These are phyloP conservation scores for Dysmachus trigonus DNA, from an alignment of 2,888 invertebrate genomes.

Conservation along the genomic window DNA sequence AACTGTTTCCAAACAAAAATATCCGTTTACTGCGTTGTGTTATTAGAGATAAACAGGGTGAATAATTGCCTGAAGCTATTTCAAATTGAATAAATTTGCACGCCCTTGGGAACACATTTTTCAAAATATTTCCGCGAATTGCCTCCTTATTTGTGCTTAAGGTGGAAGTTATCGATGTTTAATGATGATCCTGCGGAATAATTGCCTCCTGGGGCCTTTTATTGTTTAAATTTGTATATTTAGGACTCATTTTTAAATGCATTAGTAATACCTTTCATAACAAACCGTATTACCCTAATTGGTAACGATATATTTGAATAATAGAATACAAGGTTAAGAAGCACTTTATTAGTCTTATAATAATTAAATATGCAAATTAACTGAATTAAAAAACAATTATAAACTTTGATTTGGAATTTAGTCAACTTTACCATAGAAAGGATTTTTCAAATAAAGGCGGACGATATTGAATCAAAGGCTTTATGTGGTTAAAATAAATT, in stretches of 20 bases:
- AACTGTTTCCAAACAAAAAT: not conserved
- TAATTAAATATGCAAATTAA: too few relatives aligned
- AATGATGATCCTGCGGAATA: not conserved
- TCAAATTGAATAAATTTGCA: not conserved
- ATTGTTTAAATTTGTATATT: not conserved
- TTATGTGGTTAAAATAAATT: too few relatives aligned
- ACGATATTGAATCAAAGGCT: too few relatives aligned
- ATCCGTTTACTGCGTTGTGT: not conserved
- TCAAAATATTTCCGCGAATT: not conserved
- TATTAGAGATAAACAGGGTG: not conserved
- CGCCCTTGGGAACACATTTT: not conserved
- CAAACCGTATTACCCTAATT: not conserved
- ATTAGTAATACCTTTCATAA: not conserved
- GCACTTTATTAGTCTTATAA: not conserved
- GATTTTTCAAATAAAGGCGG: too few relatives aligned
- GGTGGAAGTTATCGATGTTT: not conserved
- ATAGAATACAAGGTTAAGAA: not conserved
- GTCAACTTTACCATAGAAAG: too few relatives aligned
- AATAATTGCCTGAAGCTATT: not conserved
- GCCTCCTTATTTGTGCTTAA: not conserved
- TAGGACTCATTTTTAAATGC: not conserved
- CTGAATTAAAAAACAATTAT: too few relatives aligned
- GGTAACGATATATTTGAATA: too few relatives aligned
- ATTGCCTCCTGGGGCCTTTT: not conserved
- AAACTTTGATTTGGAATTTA: too few relatives aligned